phyloP scores from a whole-genome alignment of 2,888 invertebrate species.

The Kryphioiulus occultus region DNA sequence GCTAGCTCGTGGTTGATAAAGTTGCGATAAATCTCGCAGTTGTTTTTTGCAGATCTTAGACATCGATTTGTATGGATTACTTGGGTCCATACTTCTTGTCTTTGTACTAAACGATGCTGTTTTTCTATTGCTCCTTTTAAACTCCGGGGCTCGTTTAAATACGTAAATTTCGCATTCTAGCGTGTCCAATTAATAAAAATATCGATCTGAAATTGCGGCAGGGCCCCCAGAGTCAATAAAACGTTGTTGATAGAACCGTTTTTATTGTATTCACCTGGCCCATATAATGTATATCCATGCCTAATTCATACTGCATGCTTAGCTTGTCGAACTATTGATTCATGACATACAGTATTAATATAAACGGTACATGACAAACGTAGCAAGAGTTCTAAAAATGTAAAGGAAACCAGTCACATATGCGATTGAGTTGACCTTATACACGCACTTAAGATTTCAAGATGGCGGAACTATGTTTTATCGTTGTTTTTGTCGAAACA shows the following conservation, averaged over 20 bases:
- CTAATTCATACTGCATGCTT: background rate
- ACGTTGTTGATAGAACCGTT: background rate
- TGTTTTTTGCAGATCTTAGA: background rate
- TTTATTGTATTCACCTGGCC: background rate
- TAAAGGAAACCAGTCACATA: too few relatives aligned
- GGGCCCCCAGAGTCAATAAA: background rate
- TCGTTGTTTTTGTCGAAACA: too few relatives aligned
- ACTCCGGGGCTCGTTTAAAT: background rate
- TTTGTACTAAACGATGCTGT: background rate
- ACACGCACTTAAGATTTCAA: too few relatives aligned
- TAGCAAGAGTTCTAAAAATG: too few relatives aligned
- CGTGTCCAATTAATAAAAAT: conserved; percentile 28
- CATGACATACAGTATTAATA: background rate
- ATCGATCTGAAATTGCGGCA: background rate
- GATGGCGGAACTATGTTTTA: too few relatives aligned
- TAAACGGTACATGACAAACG: too few relatives aligned
- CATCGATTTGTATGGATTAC: conserved; percentile 4
- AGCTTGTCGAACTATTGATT: background rate
- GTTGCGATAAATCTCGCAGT: conserved; percentile 7
- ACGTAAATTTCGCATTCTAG: conserved; percentile 10
- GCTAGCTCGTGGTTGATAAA: conserved; percentile 28
- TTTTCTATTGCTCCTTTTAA: background rate
- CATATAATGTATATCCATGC: background rate
- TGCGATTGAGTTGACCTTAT: too few relatives aligned
- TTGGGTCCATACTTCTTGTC: background rate